Evolutionary conservation across 2,888 invertebrate species (phyloP), one percentile per base, ranked within the genome.

Genomic region (Andrena haemorrhoa): DNA sequence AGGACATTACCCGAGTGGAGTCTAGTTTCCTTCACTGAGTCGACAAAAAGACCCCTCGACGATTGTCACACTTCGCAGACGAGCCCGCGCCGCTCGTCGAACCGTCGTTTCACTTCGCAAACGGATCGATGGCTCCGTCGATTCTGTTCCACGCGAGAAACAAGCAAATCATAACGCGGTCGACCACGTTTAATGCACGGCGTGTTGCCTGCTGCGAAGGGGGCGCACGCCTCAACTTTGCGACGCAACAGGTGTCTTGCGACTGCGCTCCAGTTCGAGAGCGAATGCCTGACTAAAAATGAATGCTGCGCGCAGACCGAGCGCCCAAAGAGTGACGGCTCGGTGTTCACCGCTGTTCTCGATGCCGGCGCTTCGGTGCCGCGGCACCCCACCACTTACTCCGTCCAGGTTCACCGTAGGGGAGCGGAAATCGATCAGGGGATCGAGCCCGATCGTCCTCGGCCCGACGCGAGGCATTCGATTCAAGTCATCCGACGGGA

Each of bases 181-280:
- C 31, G n/a, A 51, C 3, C 16, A 65, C 64, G 7, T 61, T 79
- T 35, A 26, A 66, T 47, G 20, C 60, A 47, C 49, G 79, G 33
- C 26, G 47, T 47, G 26, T n/a, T 20, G 33, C 51, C 33, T 80
- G 65, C 29, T 65, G 1, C 41, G 41, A 5, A 12, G 33, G 1
- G 33, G 16, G 41, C 41, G 0, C 41, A 16, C 41, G 12, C 41
- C 41, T 16, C 41, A 41, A 41, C 31, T 76, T 56, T 35, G 26
- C 64, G 64, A 33, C 20, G 82, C 82, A 82, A 82, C 82, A 83
- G 82, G 83, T 82, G 77, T 66, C 77, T 56, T 20, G 49, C 58
- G 61, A 58, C 56, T 73, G 77, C 68, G 72, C 71, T 82, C 76
- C 60, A 72, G 33, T 66, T 66, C 82, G 31, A 65, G 49, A 73